Conservation (phyloP, 2,888 invertebrate genomes). For the Epistrophella euchroma region DNA sequence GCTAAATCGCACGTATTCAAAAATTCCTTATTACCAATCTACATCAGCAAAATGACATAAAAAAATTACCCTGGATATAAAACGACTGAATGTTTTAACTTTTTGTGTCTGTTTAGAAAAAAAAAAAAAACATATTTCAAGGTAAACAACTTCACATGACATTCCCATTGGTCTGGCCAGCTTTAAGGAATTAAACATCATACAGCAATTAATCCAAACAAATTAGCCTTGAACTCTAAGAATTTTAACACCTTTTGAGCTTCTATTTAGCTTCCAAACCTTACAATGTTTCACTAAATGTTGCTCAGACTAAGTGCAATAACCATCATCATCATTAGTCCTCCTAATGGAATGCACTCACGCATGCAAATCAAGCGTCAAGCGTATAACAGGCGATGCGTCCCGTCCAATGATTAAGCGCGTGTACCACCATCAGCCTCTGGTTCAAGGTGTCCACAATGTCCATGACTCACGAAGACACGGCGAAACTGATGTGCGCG, state of each 20-base stretch:
- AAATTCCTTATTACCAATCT: no score
- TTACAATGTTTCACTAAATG: constrained; percentile 47
- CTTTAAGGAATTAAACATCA: constrained; percentile 5
- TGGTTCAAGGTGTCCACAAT: constrained; percentile 23
- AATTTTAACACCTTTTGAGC: constrained; percentile 8
- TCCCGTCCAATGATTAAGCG: constrained; percentile 67
- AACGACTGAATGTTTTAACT: no score
- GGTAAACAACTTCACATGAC: neutral
- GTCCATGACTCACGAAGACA: constrained; percentile 20
- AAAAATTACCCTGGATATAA: no score
- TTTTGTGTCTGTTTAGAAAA: no score
- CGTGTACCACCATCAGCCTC: constrained; percentile 35
- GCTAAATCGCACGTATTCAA: no score
- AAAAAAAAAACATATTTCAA: no score
- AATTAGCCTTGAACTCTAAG: constrained; percentile 29
- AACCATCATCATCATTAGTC: constrained; percentile 28
- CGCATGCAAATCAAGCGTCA: constrained; percentile 71
- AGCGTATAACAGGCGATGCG: constrained; percentile 68
- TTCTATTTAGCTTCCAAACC: constrained; percentile 1
- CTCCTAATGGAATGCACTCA: constrained; percentile 68
- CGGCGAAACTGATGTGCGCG: constrained; percentile 77
- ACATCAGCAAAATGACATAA: no score
- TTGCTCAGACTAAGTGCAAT: constrained; percentile 50
- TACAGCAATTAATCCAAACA: constrained; percentile 36
- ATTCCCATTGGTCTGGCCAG: constrained; percentile 3